Base-by-base conservation (phyloP, 2,888 invertebrate species). In the Calliphora vomitoria region DNA sequence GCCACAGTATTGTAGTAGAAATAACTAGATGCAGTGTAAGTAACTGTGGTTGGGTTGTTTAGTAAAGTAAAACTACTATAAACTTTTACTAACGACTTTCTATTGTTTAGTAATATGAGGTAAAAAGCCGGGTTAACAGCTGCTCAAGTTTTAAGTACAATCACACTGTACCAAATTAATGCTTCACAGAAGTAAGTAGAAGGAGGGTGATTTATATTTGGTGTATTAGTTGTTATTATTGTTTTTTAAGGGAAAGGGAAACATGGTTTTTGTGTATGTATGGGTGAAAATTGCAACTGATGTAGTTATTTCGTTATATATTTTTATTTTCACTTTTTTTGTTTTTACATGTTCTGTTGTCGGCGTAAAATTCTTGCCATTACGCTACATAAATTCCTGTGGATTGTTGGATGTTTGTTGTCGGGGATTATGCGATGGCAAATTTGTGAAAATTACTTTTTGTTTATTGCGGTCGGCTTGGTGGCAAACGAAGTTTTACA, bases 391-490 rank as follows among this genome's bases (percentile, higher is more conserved):
- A 92, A 92, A 92, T 92, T 92, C 91, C 90, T 90, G 90, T 91
- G 92, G 85, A 89, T 86, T 78, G 86, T 84, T 82, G 75, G 88
- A 78, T 85, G 79, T 64, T 78, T 78, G 64, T 88, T 89, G 90
- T 86, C 90, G 88, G 86, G 90, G 92, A 92, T 92, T 92, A 92
- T 90, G 89, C 90, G 90, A 89, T 92, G 93, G 93, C 91, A 92
- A 92, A 92, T 92, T 92, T 92, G 92, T 92, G 92, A 91, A 92
- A 92, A 92, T 92, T 92, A 92, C 92, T 91, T 92, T 91, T 92
- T 91, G 91, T 92, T 92, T 91, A 91, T 91, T 92, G 91, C 82
- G 76, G 85, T 79, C 78, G 85, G 20, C 18, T 78, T 64, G 76
- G 74, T 74, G 66, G 82, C 13, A 78, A 68, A 18, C 8, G 18